Evolutionary conservation across 2,797 vertebrate species (phyloP).

Genomic region (Philypnodon macrostomus): DNA sequence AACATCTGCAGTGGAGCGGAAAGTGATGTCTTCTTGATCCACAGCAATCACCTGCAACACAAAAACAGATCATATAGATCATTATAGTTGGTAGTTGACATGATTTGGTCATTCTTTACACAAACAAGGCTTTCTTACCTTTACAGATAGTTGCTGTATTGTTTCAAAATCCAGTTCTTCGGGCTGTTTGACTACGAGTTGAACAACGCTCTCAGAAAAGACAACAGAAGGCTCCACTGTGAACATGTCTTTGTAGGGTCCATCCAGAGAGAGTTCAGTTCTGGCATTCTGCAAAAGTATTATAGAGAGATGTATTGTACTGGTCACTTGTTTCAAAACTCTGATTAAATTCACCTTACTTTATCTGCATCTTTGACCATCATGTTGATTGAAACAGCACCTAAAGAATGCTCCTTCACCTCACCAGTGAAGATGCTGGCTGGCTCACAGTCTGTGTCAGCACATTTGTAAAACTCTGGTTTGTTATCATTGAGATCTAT

Average conservation of each 20-base stretch:
- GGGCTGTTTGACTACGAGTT: slow-evolving; percentile 76
- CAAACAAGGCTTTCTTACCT: slow-evolving; percentile 68
- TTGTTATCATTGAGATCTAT: slow-evolving; percentile 85
- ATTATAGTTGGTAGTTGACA: too few relatives aligned
- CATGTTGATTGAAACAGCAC: slow-evolving; percentile 77
- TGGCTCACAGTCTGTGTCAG: slow-evolving; percentile 50
- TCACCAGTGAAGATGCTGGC: slow-evolving; percentile 68
- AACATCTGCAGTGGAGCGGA: slow-evolving; percentile 75
- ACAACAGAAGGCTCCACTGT: slow-evolving; percentile 70
- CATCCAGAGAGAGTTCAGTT: slow-evolving; percentile 75
- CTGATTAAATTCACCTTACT: slow-evolving; percentile 57
- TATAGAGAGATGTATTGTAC: neutral
- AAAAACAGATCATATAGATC: too few relatives aligned
- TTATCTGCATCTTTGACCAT: slow-evolving; percentile 80
- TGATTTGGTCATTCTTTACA: too few relatives aligned
- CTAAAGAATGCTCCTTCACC: slow-evolving; percentile 79
- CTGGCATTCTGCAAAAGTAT: slow-evolving; percentile 65
- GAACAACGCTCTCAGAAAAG: slow-evolving; percentile 60
- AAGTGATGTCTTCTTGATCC: slow-evolving; percentile 56
- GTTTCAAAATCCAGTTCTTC: slow-evolving; percentile 82
- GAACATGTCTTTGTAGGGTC: slow-evolving; percentile 74
- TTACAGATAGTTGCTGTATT: slow-evolving; percentile 66
- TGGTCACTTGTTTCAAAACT: neutral
- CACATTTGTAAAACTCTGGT: slow-evolving; percentile 86
- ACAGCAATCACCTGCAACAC: slow-evolving; percentile 81